These are phyloP conservation scores for Zhuqinia jingwanae DNA, from an alignment of 2,888 invertebrate genomes.

Conservation along the genomic window DNA sequence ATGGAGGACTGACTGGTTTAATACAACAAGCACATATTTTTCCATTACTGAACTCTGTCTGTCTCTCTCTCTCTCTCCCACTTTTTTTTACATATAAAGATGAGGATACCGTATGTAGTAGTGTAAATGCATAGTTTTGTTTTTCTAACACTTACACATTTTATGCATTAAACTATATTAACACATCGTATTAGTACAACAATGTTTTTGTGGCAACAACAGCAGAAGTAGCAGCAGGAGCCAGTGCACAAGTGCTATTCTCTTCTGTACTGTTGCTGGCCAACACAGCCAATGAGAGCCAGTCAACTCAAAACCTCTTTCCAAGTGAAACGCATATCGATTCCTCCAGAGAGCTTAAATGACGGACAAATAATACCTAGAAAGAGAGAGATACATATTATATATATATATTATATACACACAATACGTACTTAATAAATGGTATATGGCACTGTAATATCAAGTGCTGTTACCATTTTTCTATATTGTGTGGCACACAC, in stretches of 20 bases:
- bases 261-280: slow-evolving; percentile 62
- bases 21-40: slow-evolving; percentile 29
- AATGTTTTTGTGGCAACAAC: slow-evolving; percentile 54
- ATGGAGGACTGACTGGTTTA: slow-evolving; percentile 44
- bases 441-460: neutral
- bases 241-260: slow-evolving; percentile 49
- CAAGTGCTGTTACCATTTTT: slow-evolving; percentile 14
- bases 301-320: slow-evolving; percentile 70
- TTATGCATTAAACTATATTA: slow-evolving; percentile 41
- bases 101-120: neutral
- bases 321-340: slow-evolving; percentile 70
- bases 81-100: neutral
- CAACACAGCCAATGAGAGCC: slow-evolving; percentile 58
- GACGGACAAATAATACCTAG: slow-evolving; percentile 3
- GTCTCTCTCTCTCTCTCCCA: neutral
- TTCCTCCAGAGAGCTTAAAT: slow-evolving; percentile 54
- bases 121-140: neutral
- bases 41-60: neutral
- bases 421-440: too few species aligned
- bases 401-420: neutral
- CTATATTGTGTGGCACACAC: too few species aligned
- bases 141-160: neutral
- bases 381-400: slow-evolving; percentile 27
- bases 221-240: slow-evolving; percentile 42
- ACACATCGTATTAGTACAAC: slow-evolving; percentile 41